Conservation (phyloP, 2,888 invertebrate genomes). For the Stenodema calcarata region DNA sequence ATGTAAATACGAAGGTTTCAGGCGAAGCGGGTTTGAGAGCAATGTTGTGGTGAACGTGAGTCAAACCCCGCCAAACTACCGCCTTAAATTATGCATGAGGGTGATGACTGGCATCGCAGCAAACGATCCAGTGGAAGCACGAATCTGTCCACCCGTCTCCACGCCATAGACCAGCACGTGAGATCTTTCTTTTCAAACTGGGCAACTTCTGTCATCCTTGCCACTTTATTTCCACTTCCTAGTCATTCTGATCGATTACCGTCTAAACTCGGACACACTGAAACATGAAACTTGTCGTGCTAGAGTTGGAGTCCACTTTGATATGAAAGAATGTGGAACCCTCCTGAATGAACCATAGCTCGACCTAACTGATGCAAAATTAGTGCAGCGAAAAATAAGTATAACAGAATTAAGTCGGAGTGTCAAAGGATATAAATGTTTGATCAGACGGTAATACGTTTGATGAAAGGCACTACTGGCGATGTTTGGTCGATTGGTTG, state of each 20-base stretch:
- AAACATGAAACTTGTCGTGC: too few relatives aligned
- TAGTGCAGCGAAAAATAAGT: too few relatives aligned
- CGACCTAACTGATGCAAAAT: too few relatives aligned
- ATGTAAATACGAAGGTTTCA: neutral
- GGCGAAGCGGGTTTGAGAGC: neutral
- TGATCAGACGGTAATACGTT: too few relatives aligned
- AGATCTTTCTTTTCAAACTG: neutral
- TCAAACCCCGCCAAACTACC: slow-evolving; percentile 37
- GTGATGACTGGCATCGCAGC: slow-evolving; percentile 32
- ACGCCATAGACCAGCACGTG: neutral
- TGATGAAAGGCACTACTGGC: too few relatives aligned
- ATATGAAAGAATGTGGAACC: too few relatives aligned
- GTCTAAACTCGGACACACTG: neutral
- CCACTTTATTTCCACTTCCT: neutral
- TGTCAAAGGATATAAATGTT: too few relatives aligned
- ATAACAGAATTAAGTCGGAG: too few relatives aligned
- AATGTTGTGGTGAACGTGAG: slow-evolving; percentile 38
- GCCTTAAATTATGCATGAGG: slow-evolving; percentile 46
- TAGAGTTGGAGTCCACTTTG: too few relatives aligned
- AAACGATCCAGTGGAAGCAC: slow-evolving; percentile 6
- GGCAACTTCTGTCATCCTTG: neutral
- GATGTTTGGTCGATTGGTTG: too few relatives aligned
- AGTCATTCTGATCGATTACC: neutral
- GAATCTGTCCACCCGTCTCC: neutral
- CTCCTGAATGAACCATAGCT: too few relatives aligned